Evolutionary conservation across 2,888 invertebrate species (phyloP), one percentile per base, ranked within the genome.

Genomic region (Spodoptera exigua): DNA sequence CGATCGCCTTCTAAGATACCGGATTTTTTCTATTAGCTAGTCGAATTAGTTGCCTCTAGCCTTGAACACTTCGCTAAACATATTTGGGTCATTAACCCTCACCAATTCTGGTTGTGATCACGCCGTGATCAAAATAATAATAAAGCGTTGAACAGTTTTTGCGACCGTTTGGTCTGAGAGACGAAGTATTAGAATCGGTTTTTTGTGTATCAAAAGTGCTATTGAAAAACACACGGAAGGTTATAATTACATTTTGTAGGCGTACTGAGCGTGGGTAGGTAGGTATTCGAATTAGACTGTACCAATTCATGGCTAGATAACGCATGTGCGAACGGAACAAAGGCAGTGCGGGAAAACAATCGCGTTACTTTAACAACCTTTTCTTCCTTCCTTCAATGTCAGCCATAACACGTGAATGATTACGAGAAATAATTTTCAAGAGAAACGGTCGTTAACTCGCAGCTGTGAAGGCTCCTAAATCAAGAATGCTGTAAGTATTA

Each of bases 11-110:
- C 80, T 82, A 72, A 82, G 83, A 87, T 89, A 89, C 90, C 83
- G 84, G 85, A 82, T 88, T 90, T 89, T 91, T 88, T 88, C 83
- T 84, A 87, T 86, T 83, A 86, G 82, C 88, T 85, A 88, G 83
- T 86, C 86, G 85, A 91, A 90, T 92, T 88, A 89, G 87, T 89
- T 81, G 83, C 74, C 78, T 75, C 74, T 91, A 92, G 91, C 94
- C 94, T 94, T 94, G 94, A 92, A 89, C 85, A 90, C 85, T 91
- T 89, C 84, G 89, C 90, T 88, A 89, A 92, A 90, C 90, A 91
- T 88, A 93, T 93, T 92, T 92, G 84, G 94, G 94, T 93, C 92
- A 92, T 92, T 93, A 90, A 94, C 94, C 94, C 92, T 90, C 82
- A 84, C 89, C 91, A 89, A 93, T 92, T 93, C 92, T 91, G 89